Base-by-base conservation (phyloP, 2,113 vertebrate species). In the Toxostoma redivivum region DNA sequence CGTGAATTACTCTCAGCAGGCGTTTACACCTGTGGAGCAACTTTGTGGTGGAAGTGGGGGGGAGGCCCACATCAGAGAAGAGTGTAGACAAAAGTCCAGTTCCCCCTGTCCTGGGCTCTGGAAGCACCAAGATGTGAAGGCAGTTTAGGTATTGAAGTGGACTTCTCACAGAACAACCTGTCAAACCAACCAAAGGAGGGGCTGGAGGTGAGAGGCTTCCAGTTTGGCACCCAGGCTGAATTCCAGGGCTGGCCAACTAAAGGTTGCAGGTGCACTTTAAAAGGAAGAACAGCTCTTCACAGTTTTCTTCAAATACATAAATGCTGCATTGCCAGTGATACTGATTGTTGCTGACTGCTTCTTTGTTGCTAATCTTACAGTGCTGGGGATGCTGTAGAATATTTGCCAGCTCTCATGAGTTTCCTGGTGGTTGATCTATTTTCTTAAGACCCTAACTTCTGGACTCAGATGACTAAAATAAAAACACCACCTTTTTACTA, bases 1-100 rank as follows among this genome's bases (percentile, higher is more conserved):
- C 47, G 21, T 23, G 30, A 37, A 14, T 64, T 81, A 24, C 12
- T 33, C 31, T 88, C 35, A 38, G 28, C 15, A 25, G 38, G 23
- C 60, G 7, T 28, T 64, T 44, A 25, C 20, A 23, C 14, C n/a
- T 50, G 16, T 38, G 27, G 37, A 81, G 19, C 18, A 30, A 23
- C 27, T 86, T 80, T 11, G 4, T 0, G 0, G 25, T 37, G 16
- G 27, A 20, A 56, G 15, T 15, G 15, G 2, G 10, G 19, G 23
- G 16, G 9, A 38, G 38, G 13, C 42, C 31, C 33, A 1, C 24
- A 22, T 27, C 1, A 1, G 33, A 35, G 37, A 61, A 48, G 9
- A 47, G 11, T 25, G 15, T 30, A 35, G n/a, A 79, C 5, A 40
- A 5, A 21, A 79, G 5, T n/a, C 7, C 2, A 2, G 2, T 69